phyloP scores from a whole-genome alignment of 2,888 invertebrate species.

The Hecatera dysodea region DNA sequence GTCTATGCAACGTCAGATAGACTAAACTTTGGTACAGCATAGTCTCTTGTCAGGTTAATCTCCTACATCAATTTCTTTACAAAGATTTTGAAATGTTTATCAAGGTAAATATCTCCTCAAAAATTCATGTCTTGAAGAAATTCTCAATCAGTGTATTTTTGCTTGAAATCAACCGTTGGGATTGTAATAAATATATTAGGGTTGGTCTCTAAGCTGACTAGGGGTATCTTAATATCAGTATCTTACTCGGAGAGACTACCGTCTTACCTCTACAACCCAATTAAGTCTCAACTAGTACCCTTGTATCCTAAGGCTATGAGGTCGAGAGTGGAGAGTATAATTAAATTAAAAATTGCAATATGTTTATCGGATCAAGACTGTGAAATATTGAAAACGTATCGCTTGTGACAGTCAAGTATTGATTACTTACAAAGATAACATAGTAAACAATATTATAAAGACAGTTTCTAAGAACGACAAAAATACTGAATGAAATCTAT shows the following conservation, averaged over 20 bases:
- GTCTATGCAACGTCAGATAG: constrained; percentile 4
- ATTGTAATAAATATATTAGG: neutral
- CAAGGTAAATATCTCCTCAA: too few relatives aligned
- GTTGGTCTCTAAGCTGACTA: neutral
- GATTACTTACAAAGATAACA: too few relatives aligned
- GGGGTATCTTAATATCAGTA: constrained; percentile 19
- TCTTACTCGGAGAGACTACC: constrained; percentile 13
- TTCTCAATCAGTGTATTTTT: neutral
- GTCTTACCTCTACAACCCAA: constrained; percentile 42
- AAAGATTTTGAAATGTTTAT: neutral
- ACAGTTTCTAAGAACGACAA: too few relatives aligned
- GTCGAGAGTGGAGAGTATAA: neutral
- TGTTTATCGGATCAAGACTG: too few relatives aligned
- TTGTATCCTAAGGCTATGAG: constrained; percentile 22
- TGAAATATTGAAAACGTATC: too few relatives aligned
- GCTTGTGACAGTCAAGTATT: too few relatives aligned
- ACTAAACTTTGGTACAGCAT: neutral
- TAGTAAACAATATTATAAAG: too few relatives aligned
- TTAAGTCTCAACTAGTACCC: constrained; percentile 31
- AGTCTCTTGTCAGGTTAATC: neutral
- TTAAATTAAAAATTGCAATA: constrained; percentile 9
- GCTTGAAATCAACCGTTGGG: neutral
- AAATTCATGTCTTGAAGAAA: neutral
- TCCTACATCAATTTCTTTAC: neutral
- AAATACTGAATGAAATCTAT: too few relatives aligned